Evolutionary conservation across 2,113 vertebrate species (phyloP).

Genomic region (Labeo rohita): DNA sequence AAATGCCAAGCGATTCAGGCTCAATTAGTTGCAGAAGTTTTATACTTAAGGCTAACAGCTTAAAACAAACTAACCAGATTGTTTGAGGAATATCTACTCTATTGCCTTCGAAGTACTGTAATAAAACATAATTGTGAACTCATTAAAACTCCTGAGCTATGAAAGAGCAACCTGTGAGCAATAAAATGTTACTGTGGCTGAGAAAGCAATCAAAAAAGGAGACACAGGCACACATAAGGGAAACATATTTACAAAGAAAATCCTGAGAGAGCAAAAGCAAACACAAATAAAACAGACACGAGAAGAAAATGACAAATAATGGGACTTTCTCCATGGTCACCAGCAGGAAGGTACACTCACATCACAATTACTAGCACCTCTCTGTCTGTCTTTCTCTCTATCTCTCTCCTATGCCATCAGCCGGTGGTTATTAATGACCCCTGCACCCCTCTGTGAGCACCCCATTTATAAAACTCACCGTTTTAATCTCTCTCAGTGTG

Average conservation of each 20-base stretch:
- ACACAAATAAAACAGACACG: background rate
- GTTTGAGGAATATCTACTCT: constrained; percentile 7
- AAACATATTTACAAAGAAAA: background rate
- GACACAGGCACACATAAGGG: background rate
- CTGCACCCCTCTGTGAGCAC: constrained; percentile 40
- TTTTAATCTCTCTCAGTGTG: constrained; percentile 60
- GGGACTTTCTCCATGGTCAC: constrained; percentile 15
- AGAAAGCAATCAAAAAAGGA: background rate
- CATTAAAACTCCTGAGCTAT: constrained; percentile 25
- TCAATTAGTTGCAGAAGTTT: background rate
- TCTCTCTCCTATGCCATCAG: constrained; percentile 32
- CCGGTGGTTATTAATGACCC: constrained; percentile 58
- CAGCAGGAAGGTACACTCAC: background rate
- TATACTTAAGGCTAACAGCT: background rate
- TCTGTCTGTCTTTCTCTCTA: background rate
- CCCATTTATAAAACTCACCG: constrained; percentile 60
- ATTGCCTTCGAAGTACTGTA: background rate
- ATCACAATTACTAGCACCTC: background rate
- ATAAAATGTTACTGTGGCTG: constrained; percentile 17
- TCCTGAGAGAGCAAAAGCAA: background rate
- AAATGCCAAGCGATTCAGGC: background rate
- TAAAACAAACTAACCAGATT: constrained; percentile 1
- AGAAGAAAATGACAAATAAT: background rate
- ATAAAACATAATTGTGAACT: constrained; percentile 24
- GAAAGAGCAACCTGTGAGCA: constrained; percentile 27